Percentiles rank a stretch among this genome's conserved stretches.
These are phyloP conservation scores for Apis cerana DNA, from an alignment of 1,140 invertebrate genomes.

Conservation along the genomic window DNA sequence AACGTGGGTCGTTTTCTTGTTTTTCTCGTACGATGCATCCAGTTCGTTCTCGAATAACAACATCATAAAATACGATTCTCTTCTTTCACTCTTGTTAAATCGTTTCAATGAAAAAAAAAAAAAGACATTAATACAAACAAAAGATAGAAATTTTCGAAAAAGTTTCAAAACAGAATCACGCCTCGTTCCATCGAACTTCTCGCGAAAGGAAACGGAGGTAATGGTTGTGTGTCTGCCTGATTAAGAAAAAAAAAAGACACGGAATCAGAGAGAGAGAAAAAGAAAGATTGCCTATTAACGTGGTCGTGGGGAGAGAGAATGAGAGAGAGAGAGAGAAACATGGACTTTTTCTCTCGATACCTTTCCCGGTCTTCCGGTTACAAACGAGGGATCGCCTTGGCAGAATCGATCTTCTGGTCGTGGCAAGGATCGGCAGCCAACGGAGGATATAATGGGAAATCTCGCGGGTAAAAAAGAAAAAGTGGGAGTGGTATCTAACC, in stretches of 20 bases:
- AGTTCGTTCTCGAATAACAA: not conserved
- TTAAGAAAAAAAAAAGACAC: conserved; percentile 36
- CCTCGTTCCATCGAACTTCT: too few species aligned
- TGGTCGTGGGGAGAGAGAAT: conserved; percentile 24
- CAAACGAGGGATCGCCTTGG: conserved; percentile 41
- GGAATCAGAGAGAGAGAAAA: not conserved
- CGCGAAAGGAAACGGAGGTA: conserved; percentile 21
- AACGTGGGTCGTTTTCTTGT: conserved; percentile 25
- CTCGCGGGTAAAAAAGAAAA: conserved; percentile 48
- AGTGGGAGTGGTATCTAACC: conserved; percentile 55
- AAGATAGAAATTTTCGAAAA: not conserved
- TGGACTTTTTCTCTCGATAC: conserved; percentile 32
- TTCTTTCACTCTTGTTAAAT: not conserved
- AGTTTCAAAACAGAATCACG: not conserved
- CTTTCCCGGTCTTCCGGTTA: conserved; percentile 46
- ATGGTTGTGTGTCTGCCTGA: conserved; percentile 34
- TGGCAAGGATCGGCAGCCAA: conserved; percentile 22
- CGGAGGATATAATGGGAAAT: conserved; percentile 48
- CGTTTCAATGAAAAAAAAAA: not conserved
- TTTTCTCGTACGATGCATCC: conserved; percentile 32
- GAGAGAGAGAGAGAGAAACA: conserved; percentile 3
- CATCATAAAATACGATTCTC: not conserved
- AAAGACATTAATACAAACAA: not conserved
- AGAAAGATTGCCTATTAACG: conserved; percentile 45
- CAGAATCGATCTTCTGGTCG: conserved; percentile 31